Conservation (phyloP, 1,140 invertebrate genomes). For the Steinernema khuongi region DNA sequence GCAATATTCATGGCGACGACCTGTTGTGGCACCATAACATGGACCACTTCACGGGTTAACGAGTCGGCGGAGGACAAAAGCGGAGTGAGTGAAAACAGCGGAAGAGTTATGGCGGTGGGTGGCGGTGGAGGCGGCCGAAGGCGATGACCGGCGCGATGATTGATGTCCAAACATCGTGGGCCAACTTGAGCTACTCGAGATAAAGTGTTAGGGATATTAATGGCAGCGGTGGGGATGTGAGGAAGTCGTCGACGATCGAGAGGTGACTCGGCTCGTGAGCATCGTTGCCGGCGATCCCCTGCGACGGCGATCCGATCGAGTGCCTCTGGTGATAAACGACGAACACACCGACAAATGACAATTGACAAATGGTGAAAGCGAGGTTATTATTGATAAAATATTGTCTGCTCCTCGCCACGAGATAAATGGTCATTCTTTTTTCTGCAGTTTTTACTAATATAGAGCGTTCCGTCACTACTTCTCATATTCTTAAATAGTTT, state of each 20-base stretch:
- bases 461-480: no score
- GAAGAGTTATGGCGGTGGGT: background rate
- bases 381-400: slow-evolving; percentile 9
- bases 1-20: background rate
- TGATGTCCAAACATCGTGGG: slow-evolving; percentile 11
- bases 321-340: slow-evolving; percentile 9
- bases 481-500: no score
- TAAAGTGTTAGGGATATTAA: slow-evolving; percentile 17
- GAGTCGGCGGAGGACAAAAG: background rate
- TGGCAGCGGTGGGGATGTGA: slow-evolving; percentile 11
- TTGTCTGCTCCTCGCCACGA: background rate
- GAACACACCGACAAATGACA: slow-evolving; percentile 11
- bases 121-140: background rate
- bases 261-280: background rate
- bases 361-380: slow-evolving; percentile 6
- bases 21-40: background rate
- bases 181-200: background rate
- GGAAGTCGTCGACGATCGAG: background rate
- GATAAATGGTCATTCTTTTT: background rate
- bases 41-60: background rate
- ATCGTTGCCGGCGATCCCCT: background rate
- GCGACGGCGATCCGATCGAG: background rate
- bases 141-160: background rate
- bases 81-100: background rate
- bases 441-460: no score